Conservation (phyloP, 2,797 vertebrate species). For the Rhynchonycteris naso region DNA sequence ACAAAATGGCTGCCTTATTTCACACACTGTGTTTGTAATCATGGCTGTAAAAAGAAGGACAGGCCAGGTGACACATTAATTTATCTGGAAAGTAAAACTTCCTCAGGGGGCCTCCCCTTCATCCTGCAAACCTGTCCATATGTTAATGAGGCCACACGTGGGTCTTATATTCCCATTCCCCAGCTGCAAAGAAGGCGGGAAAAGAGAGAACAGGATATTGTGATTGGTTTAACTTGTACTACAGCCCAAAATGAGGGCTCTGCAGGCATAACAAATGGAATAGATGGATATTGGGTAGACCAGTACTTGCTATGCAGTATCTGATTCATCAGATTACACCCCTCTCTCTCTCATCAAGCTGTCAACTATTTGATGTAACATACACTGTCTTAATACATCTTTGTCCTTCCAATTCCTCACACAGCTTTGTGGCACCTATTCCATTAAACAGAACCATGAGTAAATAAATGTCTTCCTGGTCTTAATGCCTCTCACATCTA, state of each 20-base stretch:
- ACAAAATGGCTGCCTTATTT: conserved; percentile 32
- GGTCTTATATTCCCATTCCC: not conserved
- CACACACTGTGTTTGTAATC: not conserved
- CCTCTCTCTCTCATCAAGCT: not conserved
- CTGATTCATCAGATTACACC: not conserved
- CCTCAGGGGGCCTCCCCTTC: not conserved
- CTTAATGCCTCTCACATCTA: conserved; percentile 45
- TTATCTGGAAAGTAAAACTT: conserved; percentile 17
- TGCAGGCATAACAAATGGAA: not conserved
- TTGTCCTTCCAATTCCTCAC: not conserved
- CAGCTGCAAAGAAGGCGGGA: not conserved
- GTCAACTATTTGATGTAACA: not conserved
- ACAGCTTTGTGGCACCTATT: not conserved
- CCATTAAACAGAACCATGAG: conserved; percentile 22
- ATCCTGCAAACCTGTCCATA: not conserved
- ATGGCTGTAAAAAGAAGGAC: not conserved
- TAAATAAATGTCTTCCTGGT: conserved; percentile 9
- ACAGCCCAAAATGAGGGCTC: not conserved
- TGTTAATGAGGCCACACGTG: not conserved
- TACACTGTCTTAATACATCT: not conserved
- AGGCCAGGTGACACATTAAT: not conserved
- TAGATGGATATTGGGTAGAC: not conserved
- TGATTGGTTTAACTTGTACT: not conserved
- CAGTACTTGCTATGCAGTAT: not conserved
- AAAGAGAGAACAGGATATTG: not conserved